Evolutionary conservation across 2,888 invertebrate species (phyloP), one percentile per base, ranked within the genome.

Genomic region (Ashinkailepas kermadecensis): DNA sequence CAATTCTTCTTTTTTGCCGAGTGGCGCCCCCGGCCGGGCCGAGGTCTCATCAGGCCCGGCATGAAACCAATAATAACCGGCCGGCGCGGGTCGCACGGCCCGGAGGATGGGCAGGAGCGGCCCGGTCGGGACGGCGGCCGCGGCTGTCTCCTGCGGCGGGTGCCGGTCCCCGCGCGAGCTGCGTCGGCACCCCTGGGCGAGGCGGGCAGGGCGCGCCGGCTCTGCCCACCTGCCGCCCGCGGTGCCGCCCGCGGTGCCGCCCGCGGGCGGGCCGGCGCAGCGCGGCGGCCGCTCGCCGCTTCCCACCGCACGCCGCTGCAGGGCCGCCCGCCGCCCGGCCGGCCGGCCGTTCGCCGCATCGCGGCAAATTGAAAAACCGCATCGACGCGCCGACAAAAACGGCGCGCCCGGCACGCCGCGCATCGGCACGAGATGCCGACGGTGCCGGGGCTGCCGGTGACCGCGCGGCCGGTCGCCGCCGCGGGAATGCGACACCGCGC

Each of bases 311-410:
- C 25, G 67, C 11, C 12, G 70, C 15, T 39, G 15, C 70, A 39
- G 70, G 39, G 25, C 67, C 70, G 13, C 67, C 67, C 25, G 67
- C 15, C 25, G 25, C 39, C 13, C 8, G 15, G 39, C 6, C 12
- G 25, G 39, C 18, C 13, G 13, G 70, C 67, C 39, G 39, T 15
- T 39, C 15, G 62, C 13, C 18, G 62, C 62, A 62, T 39, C 39
- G 13, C 62, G 70, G 39, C 23, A 70, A 70, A 70, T 70, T 70
- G 70, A 70, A 70, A 62, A 70, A 70, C 39, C 39, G 39, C 13
- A 70, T 70, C 70, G 39, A 7, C 39, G 39, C 13, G 39, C 70
- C 62, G 70, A 15, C 39, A 70, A 70, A 70, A 70, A 70, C 70
- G 70, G 39, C 23, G 23, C 12, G 70, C 15, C 13, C 39, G 15